Evolutionary conservation across 2,888 invertebrate genomes (phyloP).

Genomic region (Spialia ferax): DNA sequence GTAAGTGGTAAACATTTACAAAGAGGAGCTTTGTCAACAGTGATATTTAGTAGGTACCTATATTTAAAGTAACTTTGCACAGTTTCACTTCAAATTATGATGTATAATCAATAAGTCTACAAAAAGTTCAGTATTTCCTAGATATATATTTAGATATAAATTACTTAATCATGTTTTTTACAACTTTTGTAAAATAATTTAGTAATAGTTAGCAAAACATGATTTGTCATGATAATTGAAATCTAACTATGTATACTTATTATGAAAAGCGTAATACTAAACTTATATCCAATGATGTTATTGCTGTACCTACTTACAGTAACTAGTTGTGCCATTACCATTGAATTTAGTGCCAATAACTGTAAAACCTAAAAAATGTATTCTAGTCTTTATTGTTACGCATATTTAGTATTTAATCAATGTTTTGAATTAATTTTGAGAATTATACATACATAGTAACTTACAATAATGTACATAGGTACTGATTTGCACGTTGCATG

Average conservation of each 20-base stretch:
- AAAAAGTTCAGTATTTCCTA: conserved; percentile 79
- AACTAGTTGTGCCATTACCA: conserved; percentile 83
- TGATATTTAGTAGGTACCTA: conserved; percentile 66
- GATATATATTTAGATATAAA: conserved; percentile 76
- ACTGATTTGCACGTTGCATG: conserved; percentile 77
- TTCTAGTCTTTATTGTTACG: conserved; percentile 87
- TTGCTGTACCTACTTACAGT: conserved; percentile 69
- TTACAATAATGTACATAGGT: conserved; percentile 69
- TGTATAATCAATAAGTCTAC: conserved; percentile 71
- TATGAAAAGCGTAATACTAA: conserved; percentile 60
- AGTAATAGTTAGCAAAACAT: conserved; percentile 77
- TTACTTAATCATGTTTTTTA: conserved; percentile 72
- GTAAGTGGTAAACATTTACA: conserved; percentile 58
- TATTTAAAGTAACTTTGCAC: conserved; percentile 66
- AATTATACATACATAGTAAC: conserved; percentile 65
- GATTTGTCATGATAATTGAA: conserved; percentile 66
- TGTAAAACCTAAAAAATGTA: conserved; percentile 83
- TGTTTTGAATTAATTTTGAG: conserved; percentile 79
- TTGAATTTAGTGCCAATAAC: conserved; percentile 86
- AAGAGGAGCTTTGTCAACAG: conserved; percentile 74
- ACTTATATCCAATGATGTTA: conserved; percentile 58
- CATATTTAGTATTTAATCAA: conserved; percentile 85
- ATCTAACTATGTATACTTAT: conserved; percentile 60
- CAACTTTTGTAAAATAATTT: conserved; percentile 78
- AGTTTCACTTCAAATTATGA: conserved; percentile 73